These are phyloP conservation scores for Chionoecetes opilio DNA, from an alignment of 1,140 invertebrate genomes.

Conservation along the genomic window DNA sequence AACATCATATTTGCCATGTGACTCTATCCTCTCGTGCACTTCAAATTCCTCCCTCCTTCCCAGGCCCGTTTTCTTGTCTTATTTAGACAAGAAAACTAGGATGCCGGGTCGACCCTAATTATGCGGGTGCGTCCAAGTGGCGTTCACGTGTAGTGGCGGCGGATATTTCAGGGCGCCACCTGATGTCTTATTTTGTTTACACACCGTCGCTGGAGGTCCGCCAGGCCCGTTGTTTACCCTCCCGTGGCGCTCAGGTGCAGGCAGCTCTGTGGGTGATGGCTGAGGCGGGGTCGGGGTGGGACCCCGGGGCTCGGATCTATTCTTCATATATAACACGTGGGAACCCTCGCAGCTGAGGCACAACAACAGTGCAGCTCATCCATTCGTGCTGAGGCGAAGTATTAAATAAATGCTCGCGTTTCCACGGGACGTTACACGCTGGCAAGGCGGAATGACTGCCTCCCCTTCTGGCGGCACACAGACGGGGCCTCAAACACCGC, in stretches of 20 bases:
- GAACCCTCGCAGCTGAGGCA: constrained; percentile 23
- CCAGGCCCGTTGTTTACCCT: not conserved
- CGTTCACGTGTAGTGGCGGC: constrained; percentile 4
- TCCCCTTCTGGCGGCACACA: not conserved
- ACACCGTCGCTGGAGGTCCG: constrained; percentile 22
- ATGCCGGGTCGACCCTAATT: constrained; percentile 14
- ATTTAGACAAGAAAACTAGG: constrained; percentile 11
- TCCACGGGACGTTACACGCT: constrained; percentile 1
- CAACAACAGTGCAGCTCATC: constrained; percentile 3
- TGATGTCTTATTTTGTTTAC: constrained; percentile 22
- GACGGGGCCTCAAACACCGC: not conserved
- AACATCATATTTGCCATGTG: not conserved
- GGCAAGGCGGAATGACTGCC: not conserved
- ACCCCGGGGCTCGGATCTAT: not conserved
- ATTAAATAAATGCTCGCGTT: constrained; percentile 30
- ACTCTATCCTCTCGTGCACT: not conserved
- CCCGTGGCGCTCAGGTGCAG: not conserved
- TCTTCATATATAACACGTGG: not conserved
- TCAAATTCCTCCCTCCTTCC: not conserved
- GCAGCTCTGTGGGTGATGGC: not conserved
- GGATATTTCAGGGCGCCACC: constrained; percentile 15
- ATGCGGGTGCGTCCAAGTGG: constrained; percentile 4
- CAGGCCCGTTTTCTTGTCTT: not conserved
- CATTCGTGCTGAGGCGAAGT: not conserved
- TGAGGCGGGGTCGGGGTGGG: not conserved